Base-by-base conservation (phyloP, 2,113 vertebrate species). In the Lophotis ruficrista region DNA sequence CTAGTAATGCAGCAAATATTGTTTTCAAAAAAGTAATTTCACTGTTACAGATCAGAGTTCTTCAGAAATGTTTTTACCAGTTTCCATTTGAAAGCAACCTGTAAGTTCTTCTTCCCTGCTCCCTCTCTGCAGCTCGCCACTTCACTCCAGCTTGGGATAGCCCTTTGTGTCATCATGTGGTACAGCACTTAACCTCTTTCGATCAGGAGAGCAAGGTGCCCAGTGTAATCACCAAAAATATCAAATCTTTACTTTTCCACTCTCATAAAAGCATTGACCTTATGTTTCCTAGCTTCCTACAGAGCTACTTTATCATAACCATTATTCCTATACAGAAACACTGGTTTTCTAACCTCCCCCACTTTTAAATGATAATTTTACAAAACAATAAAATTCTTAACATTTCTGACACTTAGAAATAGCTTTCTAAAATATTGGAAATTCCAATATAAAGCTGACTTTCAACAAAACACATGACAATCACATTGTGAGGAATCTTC, bases 151-250 rank as follows among this genome's bases (percentile, higher is more conserved):
- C 22, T 37, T 80, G 41, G 33, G 35, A 75, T 18, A 64, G 69
- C 35, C 53, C 27, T 61, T 62, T 1, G 0, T 37, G 17, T 19
- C 54, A 80, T 19, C 62, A 73, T 0, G 0, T 61, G 65, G 45
- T 57, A 89, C 35, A 53, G 57, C 10, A 33, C 37, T 79, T 68
- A 50, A 58, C 21, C 48, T 89, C 60, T 41, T 62, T 53, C 64
- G 33, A 10, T 58, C 22, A 65, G n/a, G 43, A 68, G 65, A 71
- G 41, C 28, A 84, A 93, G 50, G 33, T 72, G 13, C 24, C 62
- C 58, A 57, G 22, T 31, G 50, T n/a, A 76, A 65, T 76, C 38
- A n/a, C 45, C 50, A 73, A 85, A 80, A 50, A 80, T 33, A 83
- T 4, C 7, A 72, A 72, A 86, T n/a, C 3, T 3, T 35, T 27